These are phyloP conservation scores for Caerostris darwini DNA, from an alignment of 1,140 invertebrate genomes.

Conservation along the genomic window DNA sequence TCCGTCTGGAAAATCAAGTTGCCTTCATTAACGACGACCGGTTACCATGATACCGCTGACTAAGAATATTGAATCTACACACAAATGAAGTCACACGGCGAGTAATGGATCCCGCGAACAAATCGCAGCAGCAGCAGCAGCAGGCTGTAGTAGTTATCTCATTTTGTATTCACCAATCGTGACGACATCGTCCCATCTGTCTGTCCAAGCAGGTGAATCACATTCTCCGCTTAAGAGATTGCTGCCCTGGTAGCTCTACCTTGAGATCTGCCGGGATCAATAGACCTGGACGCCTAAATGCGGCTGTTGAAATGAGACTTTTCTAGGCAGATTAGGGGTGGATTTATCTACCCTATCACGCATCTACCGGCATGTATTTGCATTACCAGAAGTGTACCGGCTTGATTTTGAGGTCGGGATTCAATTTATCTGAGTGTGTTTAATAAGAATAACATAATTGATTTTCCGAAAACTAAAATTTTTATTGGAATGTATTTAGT, in stretches of 20 bases:
- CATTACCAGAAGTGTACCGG: too few species aligned
- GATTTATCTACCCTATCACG: too few species aligned
- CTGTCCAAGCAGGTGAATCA: conserved; percentile 16
- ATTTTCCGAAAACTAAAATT: too few species aligned
- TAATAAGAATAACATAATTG: too few species aligned
- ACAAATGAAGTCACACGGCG: conserved; percentile 45
- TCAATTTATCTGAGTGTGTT: too few species aligned
- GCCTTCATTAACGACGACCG: conserved; percentile 35
- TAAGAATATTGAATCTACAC: conserved; percentile 63
- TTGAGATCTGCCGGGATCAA: neutral
- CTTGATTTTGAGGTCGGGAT: too few species aligned
- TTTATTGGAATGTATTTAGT: too few species aligned
- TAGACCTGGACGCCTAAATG: neutral
- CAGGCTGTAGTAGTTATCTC: conserved; percentile 8
- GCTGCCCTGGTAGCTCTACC: neutral
- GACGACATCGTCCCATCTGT: conserved; percentile 8
- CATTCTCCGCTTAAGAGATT: conserved; percentile 4
- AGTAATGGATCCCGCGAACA: conserved; percentile 16
- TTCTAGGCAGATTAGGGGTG: too few species aligned
- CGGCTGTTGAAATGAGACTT: neutral
- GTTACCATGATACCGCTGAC: conserved; percentile 33
- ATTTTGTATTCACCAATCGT: conserved; percentile 49
- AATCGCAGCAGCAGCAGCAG: neutral
- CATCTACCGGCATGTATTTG: too few species aligned
- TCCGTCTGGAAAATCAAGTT: conserved; percentile 35